phyloP scores from a whole-genome alignment of 35 echinoderm and acorn worm genomes.

The Amphiura filiformis region DNA sequence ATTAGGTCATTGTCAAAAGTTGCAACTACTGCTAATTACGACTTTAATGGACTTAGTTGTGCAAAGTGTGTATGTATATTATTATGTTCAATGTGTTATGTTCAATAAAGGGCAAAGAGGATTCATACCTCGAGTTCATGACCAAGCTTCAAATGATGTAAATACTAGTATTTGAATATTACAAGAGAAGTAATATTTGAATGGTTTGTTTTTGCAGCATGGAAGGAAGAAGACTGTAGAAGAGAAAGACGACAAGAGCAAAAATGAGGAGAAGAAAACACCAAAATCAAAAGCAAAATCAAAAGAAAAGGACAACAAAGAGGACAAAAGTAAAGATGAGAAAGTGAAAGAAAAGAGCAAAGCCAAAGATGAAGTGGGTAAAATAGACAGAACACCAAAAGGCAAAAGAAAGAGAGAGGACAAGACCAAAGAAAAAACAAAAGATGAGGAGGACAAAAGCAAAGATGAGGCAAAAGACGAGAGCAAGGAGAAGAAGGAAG shows the following conservation, averaged over 20 bases:
- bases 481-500: slow-evolving; percentile 50
- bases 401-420: slow-evolving; percentile 1
- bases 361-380: slow-evolving; percentile 13
- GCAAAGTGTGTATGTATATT: no score
- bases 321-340: slow-evolving; percentile 10
- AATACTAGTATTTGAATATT: no score
- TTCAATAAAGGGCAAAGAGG: no score
- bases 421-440: slow-evolving; percentile 37
- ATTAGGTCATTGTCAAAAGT: no score
- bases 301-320: slow-evolving; percentile 48
- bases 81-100: no score
- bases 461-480: slow-evolving; percentile 44
- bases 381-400: slow-evolving; percentile 20
- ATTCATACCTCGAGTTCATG: no score
- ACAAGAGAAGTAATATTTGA: no score
- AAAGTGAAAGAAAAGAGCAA: slow-evolving; percentile 4
- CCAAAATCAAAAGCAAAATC: not conserved
- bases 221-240: slow-evolving; percentile 18
- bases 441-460: slow-evolving; percentile 27
- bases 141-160: no score
- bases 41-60: no score
- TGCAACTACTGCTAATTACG: no score
- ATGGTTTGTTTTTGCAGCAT: slow-evolving; percentile 8
- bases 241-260: not conserved
- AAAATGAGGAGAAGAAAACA: slow-evolving; percentile 10